Evolutionary conservation across 2,113 vertebrate species (phyloP).

Genomic region (Clarias batrachus): DNA sequence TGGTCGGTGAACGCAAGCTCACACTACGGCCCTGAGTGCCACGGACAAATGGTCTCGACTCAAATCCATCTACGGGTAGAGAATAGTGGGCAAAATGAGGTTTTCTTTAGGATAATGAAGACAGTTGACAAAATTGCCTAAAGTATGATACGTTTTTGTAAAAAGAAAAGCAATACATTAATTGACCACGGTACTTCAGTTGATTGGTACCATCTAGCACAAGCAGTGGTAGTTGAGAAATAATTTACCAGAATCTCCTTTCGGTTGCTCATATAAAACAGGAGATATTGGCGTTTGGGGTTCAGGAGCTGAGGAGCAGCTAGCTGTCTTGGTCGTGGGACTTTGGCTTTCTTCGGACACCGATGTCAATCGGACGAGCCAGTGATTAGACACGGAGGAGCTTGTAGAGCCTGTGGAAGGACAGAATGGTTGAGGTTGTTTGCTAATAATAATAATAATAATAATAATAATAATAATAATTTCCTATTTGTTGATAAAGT

Average conservation of each 20-base stretch:
- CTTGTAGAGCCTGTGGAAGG: slow-evolving; percentile 75
- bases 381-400: slow-evolving; percentile 81
- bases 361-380: slow-evolving; percentile 78
- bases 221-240: not conserved
- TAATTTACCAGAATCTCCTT: slow-evolving; percentile 71
- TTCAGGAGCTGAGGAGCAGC: slow-evolving; percentile 50
- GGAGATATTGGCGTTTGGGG: slow-evolving; percentile 66
- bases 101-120: not conserved
- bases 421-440: not conserved
- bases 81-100: not conserved
- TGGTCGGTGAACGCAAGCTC: slow-evolving; percentile 76
- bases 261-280: slow-evolving; percentile 61
- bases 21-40: slow-evolving; percentile 74
- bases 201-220: not conserved
- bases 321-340: slow-evolving; percentile 62
- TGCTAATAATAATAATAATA: not conserved
- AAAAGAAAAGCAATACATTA: not conserved
- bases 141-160: not conserved
- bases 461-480: too few relatives aligned
- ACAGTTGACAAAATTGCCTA: not conserved
- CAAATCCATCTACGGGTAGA: slow-evolving; percentile 69
- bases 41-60: slow-evolving; percentile 67
- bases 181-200: not conserved
- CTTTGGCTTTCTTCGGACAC: slow-evolving; percentile 66
- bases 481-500: too few relatives aligned